Percentiles rank a stretch among this genome's conserved stretches.
These are phyloP conservation scores for Macrotrachela quadricornifera DNA, from an alignment of 1,140 invertebrate genomes.

Conservation along the genomic window DNA sequence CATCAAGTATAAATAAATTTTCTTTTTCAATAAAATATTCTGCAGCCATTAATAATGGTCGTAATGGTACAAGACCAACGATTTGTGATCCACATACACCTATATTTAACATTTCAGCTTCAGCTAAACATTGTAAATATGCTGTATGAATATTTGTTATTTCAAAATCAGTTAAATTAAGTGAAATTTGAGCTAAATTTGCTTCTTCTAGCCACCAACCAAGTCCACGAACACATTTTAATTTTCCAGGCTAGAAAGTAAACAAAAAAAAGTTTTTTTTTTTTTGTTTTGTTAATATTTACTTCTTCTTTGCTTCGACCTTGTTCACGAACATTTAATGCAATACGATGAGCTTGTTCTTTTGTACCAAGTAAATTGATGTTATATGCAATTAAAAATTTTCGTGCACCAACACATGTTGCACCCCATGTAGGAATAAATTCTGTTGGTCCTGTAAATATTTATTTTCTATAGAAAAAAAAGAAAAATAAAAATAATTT, in stretches of 20 bases:
- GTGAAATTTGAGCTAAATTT: conserved; percentile 40
- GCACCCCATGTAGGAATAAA: conserved; percentile 40
- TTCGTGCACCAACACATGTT: conserved; percentile 38
- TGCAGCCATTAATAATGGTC: conserved; percentile 35
- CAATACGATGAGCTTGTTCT: conserved; percentile 42
- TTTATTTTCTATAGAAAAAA: too few species aligned
- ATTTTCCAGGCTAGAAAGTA: conserved; percentile 30
- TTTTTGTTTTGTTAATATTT: background rate
- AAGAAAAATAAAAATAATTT: too few species aligned
- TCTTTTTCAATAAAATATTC: conserved; percentile 39
- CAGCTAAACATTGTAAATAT: conserved; percentile 33
- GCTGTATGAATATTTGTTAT: conserved; percentile 36
- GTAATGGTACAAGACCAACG: conserved; percentile 38
- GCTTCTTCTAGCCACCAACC: conserved; percentile 42
- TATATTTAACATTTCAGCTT: conserved; percentile 32
- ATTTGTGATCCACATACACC: conserved; percentile 39
- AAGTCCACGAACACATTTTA: conserved; percentile 37
- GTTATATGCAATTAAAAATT: conserved; percentile 43
- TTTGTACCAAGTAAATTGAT: conserved; percentile 40
- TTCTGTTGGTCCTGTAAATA: conserved; percentile 20
- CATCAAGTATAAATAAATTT: conserved; percentile 39
- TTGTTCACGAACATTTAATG: conserved; percentile 38
- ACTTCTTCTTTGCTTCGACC: conserved; percentile 32
- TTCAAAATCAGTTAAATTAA: conserved; percentile 38
- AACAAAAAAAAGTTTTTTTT: too few species aligned